phyloP scores from a whole-genome alignment of 1,140 invertebrate species.

The Teleogryllus occipitalis region DNA sequence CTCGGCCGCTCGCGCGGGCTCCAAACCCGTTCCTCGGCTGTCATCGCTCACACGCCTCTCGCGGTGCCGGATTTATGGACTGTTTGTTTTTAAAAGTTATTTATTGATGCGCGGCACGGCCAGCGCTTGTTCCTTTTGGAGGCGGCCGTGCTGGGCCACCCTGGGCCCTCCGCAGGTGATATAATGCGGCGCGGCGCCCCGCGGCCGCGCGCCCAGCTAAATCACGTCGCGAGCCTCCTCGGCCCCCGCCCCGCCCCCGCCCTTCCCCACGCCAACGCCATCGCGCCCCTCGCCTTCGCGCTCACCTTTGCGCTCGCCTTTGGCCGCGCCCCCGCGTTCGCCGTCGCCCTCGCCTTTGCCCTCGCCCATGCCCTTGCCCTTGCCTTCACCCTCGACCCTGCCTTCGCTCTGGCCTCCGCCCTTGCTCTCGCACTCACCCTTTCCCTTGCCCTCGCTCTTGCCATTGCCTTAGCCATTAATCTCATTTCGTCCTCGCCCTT shows the following conservation, averaged over 20 bases:
- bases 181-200: background rate
- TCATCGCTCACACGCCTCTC: background rate
- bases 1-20: background rate
- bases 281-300: background rate
- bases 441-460: no score
- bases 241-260: no score
- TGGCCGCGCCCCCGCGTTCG: no score
- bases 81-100: conserved; percentile 6
- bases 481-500: no score
- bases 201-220: background rate
- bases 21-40: background rate
- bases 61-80: background rate
- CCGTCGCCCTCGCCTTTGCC: no score
- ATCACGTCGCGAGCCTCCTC: background rate
- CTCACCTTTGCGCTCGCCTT: no score
- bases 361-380: no score
- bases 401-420: no score
- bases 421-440: no score
- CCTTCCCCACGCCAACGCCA: no score
- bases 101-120: background rate
- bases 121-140: background rate
- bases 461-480: no score
- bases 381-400: no score
- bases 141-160: background rate
- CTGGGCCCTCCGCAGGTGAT: background rate